Base-by-base conservation (phyloP, 2,797 vertebrate genomes). In the Acanthurus lineatus region DNA sequence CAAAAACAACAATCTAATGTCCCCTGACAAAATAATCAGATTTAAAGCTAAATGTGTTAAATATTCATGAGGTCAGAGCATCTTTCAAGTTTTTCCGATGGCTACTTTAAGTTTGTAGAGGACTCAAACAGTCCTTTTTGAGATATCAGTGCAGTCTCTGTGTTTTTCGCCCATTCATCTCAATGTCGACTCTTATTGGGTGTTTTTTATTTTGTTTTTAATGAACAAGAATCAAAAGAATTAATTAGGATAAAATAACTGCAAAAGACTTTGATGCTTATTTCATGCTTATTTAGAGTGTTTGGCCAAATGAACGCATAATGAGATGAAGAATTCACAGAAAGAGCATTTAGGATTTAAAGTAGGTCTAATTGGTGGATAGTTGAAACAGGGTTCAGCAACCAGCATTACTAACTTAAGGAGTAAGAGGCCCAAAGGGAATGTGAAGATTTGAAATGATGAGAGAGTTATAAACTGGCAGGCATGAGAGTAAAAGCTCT, bases 241-340 rank as follows among this genome's bases (percentile, higher is more conserved):
- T 5, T 32, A 42, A 58, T 66, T 28, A 20, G 3, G 44, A 44
- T 3, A 49, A 58, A 11, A 1, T 5, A 48, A 2, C 20, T 22
- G 67, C 56, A 69, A 54, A 48, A 16, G 57, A 53, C 8, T 22
- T 6, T 56, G 25, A 63, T 63, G 60, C 51, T 56, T 5, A 61
- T 28, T 48, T 57, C 28, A 40, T 17, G 2, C 62, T 44, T 20
- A 5, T 66, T 74, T 17, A 3, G 9, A 52, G 52, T 66, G 10
- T 40, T 19, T 67, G 35, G 28, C 19, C 10, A 42, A 38, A 35
- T 54, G 14, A 22, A 58, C 32, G 12, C 35, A 16, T 9, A 56
- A 14, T 19, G 15, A 63, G 11, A 63, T 17, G 22, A 8, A 44
- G 28, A 35, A 45, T 32, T 32, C 16, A n/a, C 11, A 15, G 1